A percentile compares a stretch with the other conserved stretches of the same genome.
Evolutionary conservation across 1,140 invertebrate species (phyloP).

Genomic region (Anastrepha obliqua): DNA sequence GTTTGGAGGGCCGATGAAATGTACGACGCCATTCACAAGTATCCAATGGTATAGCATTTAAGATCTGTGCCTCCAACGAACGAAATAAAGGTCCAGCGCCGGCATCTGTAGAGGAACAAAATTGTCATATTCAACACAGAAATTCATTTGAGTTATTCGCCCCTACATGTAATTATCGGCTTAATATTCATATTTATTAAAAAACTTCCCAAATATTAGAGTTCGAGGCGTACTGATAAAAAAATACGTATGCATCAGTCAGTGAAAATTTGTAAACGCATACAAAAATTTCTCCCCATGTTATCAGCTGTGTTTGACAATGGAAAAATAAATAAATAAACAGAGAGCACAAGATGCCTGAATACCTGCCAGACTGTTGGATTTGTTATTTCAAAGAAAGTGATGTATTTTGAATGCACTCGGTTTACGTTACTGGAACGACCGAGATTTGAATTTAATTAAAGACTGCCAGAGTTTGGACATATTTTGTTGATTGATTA

Average conservation of each 20-base stretch:
- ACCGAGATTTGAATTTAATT: no score
- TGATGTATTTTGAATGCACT: background rate
- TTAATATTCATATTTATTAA: constrained; percentile 66
- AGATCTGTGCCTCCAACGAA: constrained; percentile 84
- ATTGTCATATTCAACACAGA: background rate
- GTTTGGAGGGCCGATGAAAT: constrained; percentile 85
- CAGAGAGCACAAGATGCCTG: background rate
- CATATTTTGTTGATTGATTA: no score
- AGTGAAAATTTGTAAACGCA: constrained; percentile 11
- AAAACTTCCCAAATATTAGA: background rate
- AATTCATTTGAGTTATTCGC: background rate
- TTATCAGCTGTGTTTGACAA: constrained; percentile 47
- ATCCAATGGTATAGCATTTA: constrained; percentile 88
- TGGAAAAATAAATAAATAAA: constrained; percentile 35
- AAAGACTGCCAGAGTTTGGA: no score
- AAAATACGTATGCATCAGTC: background rate
- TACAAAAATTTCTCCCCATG: constrained; percentile 16
- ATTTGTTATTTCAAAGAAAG: background rate
- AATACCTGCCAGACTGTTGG: background rate
- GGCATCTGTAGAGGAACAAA: constrained; percentile 80
- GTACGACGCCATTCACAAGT: constrained; percentile 92
- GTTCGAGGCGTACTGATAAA: background rate
- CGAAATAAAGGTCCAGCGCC: constrained; percentile 92
- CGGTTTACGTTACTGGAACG: no score
- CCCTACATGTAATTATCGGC: constrained; percentile 71